Evolutionary conservation across 92 coral and sea anemone species (phyloP).

Genomic region (Hydrozoanthus gracilis): DNA sequence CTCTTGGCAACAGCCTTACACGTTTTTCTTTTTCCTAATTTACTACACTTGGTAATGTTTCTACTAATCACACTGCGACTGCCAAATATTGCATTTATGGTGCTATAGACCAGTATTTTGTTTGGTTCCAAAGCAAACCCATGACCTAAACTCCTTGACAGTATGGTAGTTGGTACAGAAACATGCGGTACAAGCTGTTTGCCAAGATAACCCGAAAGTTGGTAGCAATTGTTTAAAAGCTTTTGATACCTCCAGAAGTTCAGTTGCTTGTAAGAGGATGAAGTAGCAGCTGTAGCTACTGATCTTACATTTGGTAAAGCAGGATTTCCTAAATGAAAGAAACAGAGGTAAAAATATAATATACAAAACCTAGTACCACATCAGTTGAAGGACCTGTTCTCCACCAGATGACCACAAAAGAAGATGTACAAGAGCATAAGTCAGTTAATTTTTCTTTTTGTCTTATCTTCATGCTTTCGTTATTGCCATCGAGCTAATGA

Average conservation of each 20-base stretch:
- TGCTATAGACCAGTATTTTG: background rate
- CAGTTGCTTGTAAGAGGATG: background rate
- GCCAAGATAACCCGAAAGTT: background rate
- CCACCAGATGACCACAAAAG: no score
- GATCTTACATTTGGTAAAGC: conserved; percentile 1
- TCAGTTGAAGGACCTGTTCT: no score
- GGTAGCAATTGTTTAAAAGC: background rate
- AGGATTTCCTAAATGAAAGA: background rate
- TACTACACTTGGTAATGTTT: conserved; percentile 71
- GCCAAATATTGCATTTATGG: background rate
- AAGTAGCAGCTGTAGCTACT: background rate
- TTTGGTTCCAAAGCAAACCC: background rate
- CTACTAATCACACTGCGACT: conserved; percentile 16
- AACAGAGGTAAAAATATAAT: background rate
- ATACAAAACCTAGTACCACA: no score
- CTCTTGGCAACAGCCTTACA: conserved; percentile 92
- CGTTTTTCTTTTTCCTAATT: conserved; percentile 92
- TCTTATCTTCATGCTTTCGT: no score
- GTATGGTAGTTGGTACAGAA: background rate
- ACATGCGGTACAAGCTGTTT: background rate
- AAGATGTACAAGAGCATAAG: no score
- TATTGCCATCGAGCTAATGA: no score
- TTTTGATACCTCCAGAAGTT: background rate
- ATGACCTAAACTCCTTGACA: background rate
- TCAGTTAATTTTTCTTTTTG: no score